Evolutionary conservation across 2,113 vertebrate genomes (phyloP).

Genomic region (Varanus komodoensis): DNA sequence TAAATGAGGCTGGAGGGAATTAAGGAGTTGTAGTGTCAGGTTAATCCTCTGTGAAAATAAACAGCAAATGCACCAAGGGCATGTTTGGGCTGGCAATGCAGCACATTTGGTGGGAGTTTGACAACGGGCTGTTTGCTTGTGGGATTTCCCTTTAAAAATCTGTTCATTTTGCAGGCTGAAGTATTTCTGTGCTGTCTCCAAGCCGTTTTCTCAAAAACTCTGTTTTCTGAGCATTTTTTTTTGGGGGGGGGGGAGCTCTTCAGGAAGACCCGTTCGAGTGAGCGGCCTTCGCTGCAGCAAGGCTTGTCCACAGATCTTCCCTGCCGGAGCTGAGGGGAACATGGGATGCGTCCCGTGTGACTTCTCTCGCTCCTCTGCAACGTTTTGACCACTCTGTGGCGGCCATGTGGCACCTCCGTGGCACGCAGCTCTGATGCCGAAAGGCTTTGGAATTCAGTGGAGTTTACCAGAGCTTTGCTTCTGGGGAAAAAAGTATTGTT

Average conservation of each 20-base stretch:
- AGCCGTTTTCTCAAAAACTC: neutral
- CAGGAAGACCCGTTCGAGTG: neutral
- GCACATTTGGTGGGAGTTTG: neutral
- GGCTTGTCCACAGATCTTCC: too few relatives aligned
- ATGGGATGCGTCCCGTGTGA: too few relatives aligned
- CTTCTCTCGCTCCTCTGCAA: too few relatives aligned
- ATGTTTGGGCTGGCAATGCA: neutral
- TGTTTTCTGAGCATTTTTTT: neutral
- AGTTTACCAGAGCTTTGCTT: too few relatives aligned
- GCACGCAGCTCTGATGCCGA: too few relatives aligned
- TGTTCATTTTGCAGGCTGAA: neutral
- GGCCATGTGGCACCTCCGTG: too few relatives aligned
- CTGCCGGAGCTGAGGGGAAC: too few relatives aligned
- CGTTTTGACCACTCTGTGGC: too few relatives aligned
- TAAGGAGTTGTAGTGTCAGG: neutral
- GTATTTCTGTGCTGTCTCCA: neutral
- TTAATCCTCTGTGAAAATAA: neutral
- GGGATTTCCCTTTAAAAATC: neutral
- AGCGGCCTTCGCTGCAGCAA: neutral
- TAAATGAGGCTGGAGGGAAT: neutral
- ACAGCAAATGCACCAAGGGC: neutral
- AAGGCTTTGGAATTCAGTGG: too few relatives aligned
- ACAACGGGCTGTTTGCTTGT: neutral
- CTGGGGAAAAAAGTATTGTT: too few relatives aligned
- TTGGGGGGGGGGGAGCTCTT: neutral